Base-by-base conservation (phyloP, 2,113 vertebrate genomes). In the Strigops habroptila region DNA sequence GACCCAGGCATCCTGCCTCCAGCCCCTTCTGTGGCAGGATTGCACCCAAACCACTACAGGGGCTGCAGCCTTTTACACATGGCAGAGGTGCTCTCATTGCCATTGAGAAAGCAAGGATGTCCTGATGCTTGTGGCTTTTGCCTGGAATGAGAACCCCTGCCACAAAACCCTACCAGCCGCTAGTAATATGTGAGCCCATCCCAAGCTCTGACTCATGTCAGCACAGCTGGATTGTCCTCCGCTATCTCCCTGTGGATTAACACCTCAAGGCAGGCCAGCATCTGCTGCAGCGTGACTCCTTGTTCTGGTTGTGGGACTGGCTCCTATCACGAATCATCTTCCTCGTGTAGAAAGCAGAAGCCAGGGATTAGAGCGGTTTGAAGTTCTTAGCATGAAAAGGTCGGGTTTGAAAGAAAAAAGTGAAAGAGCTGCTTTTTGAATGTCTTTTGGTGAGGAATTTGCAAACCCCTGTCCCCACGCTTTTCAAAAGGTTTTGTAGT, bases 301-400 rank as follows among this genome's bases (percentile, higher is more conserved):
- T 83, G 46, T 80, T 95, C 84, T 68, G 30, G 39, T 23, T 78
- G 82, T 0, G 0, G 52, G 74, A 41, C 92, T 96, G 63, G 79
- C 92, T 93, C 94, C 73, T 79, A 33, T 90, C 88, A 92, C 17
- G 6, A 91, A 70, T 84, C 81, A 46, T 95, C 86, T n/a, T 84
- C 84, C 76, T 60, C 24, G 9, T 81, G 75, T 2, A 96, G 95
- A 92, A 92, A 82, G 83, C 83, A 96, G 83, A 86, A 96, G 65
- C 74, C 65, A 60, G 46, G 91, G 90, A 94, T 95, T 95, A 96
- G 73, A 91, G 77, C 0, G 0, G 79, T 93, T 96, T 94, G 93
- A 93, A 83, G 93, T 84, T 96, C 95, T 94, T 76, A 86, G 80
- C 39, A 64, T 95, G 77, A 81, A 95, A 95, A 88, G 71, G 35